phyloP scores from a whole-genome alignment of 2,888 invertebrate genomes.

The Ectemnius cavifrons region DNA sequence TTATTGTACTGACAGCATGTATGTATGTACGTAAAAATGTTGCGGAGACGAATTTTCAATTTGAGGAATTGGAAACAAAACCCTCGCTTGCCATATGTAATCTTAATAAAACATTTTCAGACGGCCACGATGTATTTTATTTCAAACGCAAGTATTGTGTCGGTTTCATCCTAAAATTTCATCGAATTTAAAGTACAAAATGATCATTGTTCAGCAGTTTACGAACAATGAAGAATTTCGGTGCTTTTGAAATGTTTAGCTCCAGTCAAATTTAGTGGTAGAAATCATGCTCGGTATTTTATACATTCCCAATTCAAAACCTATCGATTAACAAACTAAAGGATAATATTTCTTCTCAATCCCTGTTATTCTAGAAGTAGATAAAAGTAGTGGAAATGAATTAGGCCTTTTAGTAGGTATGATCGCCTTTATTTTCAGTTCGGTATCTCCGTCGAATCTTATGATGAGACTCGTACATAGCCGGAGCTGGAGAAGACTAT shows the following conservation, averaged over 20 bases:
- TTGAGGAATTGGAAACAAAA: constrained; percentile 66
- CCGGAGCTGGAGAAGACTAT: constrained; percentile 56
- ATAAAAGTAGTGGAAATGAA: too few relatives aligned
- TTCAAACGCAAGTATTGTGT: constrained; percentile 3
- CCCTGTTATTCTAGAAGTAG: too few relatives aligned
- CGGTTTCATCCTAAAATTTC: too few relatives aligned
- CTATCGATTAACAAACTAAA: too few relatives aligned
- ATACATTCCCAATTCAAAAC: too few relatives aligned
- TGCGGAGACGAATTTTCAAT: constrained; percentile 59
- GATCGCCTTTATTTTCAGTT: constrained; percentile 57
- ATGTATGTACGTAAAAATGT: constrained; percentile 63
- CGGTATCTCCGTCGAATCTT: constrained; percentile 46
- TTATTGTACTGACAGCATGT: constrained; percentile 60
- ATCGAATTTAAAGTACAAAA: too few relatives aligned
- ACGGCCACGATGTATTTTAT: constrained; percentile 47
- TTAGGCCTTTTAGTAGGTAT: constrained; percentile 33
- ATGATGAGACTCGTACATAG: constrained; percentile 50
- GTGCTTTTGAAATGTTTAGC: too few relatives aligned
- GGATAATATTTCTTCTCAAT: not conserved
- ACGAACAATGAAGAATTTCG: too few relatives aligned
- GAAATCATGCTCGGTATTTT: too few relatives aligned
- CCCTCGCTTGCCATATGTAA: constrained; percentile 71
- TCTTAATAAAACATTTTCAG: constrained; percentile 66
- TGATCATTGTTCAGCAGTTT: too few relatives aligned
- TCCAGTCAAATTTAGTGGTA: too few relatives aligned